Conservation (phyloP, 1,140 invertebrate species). For the Drosophila melanica region DNA sequence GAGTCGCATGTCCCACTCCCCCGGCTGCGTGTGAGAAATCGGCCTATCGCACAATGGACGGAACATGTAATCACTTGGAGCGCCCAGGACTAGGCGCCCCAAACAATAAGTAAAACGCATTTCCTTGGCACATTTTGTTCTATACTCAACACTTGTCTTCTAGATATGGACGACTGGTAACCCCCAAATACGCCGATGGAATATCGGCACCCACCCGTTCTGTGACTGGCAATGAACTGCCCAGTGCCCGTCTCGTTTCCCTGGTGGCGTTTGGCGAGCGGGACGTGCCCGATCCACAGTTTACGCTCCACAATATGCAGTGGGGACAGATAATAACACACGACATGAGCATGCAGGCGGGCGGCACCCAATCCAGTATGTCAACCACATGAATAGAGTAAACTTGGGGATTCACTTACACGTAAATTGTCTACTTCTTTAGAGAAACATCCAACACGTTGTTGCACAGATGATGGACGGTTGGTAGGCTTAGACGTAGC, state of each 20-base stretch:
- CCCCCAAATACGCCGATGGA: conserved; percentile 92
- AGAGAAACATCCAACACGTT: conserved; percentile 88
- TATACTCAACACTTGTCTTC: neutral
- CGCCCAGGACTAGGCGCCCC: conserved; percentile 90
- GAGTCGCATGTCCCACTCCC: conserved; percentile 80
- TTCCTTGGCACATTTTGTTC: neutral
- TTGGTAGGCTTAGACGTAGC: conserved; percentile 84
- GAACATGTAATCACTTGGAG: conserved; percentile 93
- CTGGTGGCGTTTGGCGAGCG: conserved; percentile 88
- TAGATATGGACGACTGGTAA: conserved; percentile 90
- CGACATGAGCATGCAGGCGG: conserved; percentile 91
- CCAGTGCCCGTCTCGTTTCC: conserved; percentile 89
- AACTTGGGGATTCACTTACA: neutral
- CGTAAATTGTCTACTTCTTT: neutral
- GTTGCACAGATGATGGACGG: conserved; percentile 89
- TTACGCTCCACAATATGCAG: conserved; percentile 92
- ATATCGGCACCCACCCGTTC: conserved; percentile 87
- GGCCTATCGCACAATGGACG: conserved; percentile 91
- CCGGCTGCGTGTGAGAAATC: conserved; percentile 84
- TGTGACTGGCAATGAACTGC: conserved; percentile 87
- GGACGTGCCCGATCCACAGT: conserved; percentile 88
- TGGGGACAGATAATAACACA: conserved; percentile 95
- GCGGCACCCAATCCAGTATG: conserved; percentile 90
- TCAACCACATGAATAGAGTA: conserved; percentile 29
- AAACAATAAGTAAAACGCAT: conserved; percentile 75